These are phyloP conservation scores for Callosobruchus maculatus DNA, from an alignment of 2,888 invertebrate genomes.

Conservation along the genomic window DNA sequence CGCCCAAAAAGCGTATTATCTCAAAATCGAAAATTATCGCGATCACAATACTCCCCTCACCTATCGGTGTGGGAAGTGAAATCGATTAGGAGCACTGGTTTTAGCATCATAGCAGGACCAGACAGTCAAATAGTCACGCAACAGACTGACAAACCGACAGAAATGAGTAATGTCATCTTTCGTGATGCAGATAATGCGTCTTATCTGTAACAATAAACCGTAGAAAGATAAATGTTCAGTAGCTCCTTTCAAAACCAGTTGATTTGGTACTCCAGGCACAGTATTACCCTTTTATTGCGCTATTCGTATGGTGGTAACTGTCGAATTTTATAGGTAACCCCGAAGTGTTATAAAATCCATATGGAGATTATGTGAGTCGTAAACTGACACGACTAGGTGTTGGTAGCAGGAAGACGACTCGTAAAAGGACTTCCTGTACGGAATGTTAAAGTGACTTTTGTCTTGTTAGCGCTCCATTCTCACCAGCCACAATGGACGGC, in stretches of 20 bases:
- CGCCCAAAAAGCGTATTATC: too few relatives aligned
- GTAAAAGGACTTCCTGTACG: not conserved
- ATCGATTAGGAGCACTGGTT: too few relatives aligned
- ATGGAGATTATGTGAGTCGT: not conserved
- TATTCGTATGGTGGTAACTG: not conserved
- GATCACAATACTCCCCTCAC: too few relatives aligned
- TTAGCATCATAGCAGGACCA: too few relatives aligned
- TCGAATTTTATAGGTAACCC: not conserved
- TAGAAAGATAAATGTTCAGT: not conserved
- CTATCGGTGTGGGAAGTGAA: too few relatives aligned
- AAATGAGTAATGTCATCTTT: too few relatives aligned
- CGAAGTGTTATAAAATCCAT: not conserved
- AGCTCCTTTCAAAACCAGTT: not conserved
- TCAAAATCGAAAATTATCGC: too few relatives aligned
- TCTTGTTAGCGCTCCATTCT: not conserved
- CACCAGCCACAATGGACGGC: not conserved
- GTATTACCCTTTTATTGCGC: not conserved
- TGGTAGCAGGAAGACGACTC: not conserved
- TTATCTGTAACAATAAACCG: not conserved
- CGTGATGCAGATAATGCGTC: too few relatives aligned
- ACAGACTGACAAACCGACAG: too few relatives aligned
- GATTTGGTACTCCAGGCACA: not conserved
- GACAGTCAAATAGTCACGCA: too few relatives aligned
- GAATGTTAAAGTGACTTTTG: not conserved
- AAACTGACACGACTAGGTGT: not conserved